Percentiles rank a stretch among this genome's conserved stretches.
Conservation (phyloP, 2,797 vertebrate genomes). For the Syncerus caffer region DNA sequence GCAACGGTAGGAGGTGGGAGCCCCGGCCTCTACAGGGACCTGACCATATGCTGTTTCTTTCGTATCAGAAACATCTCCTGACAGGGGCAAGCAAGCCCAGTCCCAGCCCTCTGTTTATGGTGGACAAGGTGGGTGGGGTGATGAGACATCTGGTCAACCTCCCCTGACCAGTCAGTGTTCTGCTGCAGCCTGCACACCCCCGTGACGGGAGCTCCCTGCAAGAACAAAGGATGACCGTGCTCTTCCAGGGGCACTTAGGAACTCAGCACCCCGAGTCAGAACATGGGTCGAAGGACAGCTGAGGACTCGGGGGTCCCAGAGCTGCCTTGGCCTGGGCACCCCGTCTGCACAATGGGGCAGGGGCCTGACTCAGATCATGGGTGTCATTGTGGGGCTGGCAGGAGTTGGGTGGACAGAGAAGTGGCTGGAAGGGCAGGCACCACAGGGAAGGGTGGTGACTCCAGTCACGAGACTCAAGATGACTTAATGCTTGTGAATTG, state of each 20-base stretch:
- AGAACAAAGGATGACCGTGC: not conserved
- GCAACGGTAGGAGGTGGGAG: not conserved
- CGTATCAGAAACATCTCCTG: not conserved
- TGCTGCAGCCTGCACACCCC: not conserved
- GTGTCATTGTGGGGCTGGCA: not conserved
- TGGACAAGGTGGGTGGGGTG: not conserved
- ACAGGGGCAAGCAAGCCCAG: not conserved
- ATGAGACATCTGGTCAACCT: not conserved
- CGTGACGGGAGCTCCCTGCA: not conserved
- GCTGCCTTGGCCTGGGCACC: not conserved
- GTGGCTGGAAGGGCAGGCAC: not conserved
- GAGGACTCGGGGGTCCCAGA: not conserved
- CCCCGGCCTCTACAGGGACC: not conserved
- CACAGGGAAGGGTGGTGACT: not conserved
- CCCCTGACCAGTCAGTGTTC: not conserved
- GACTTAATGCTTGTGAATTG: not conserved
- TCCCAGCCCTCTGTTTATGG: not conserved
- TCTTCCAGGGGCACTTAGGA: not conserved
- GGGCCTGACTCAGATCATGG: not conserved
- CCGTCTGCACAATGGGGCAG: not conserved
- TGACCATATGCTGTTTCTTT: not conserved
- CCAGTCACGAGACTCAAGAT: constrained; percentile 28
- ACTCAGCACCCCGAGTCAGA: not conserved
- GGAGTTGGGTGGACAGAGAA: not conserved
- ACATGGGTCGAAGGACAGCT: not conserved